Evolutionary conservation across 2,888 invertebrate species (phyloP).

Genomic region (Malthinus flaveolus): DNA sequence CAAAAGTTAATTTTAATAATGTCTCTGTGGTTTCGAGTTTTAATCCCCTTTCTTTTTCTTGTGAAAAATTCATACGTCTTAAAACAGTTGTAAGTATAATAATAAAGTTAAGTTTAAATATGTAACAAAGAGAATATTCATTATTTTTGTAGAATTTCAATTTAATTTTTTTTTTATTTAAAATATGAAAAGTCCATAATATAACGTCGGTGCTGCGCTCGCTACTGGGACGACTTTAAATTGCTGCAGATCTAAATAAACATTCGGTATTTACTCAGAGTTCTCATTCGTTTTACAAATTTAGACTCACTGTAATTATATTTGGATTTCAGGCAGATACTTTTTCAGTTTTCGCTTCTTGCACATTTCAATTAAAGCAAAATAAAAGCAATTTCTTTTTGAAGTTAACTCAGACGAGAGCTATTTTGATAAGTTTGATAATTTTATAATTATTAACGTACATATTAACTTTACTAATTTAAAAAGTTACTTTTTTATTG

Average conservation of each 20-base stretch:
- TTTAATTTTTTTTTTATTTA: slow-evolving; percentile 24
- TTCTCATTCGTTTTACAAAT: slow-evolving; percentile 34
- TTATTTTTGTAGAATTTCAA: slow-evolving; percentile 28
- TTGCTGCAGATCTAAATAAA: slow-evolving; percentile 32
- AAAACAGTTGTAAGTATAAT: not conserved
- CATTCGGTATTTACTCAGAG: slow-evolving; percentile 29
- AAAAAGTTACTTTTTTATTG: not conserved
- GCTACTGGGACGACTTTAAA: slow-evolving; percentile 31
- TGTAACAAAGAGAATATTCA: slow-evolving; percentile 15
- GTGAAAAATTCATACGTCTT: not conserved
- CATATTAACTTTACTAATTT: slow-evolving; percentile 1
- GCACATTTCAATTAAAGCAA: slow-evolving; percentile 43
- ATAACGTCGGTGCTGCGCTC: slow-evolving; percentile 8
- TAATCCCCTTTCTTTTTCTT: not conserved
- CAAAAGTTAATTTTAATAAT: too few species aligned
- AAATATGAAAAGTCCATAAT: slow-evolving; percentile 18
- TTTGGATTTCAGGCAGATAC: slow-evolving; percentile 40
- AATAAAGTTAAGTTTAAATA: slow-evolving; percentile 8
- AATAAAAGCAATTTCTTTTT: slow-evolving; percentile 28
- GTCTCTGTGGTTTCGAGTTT: too few species aligned
- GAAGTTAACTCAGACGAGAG: not conserved
- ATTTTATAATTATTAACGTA: not conserved
- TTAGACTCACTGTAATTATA: slow-evolving; percentile 33
- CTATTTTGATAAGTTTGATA: too few species aligned
- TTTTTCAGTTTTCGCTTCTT: slow-evolving; percentile 46